Percentiles rank a stretch among this genome's conserved stretches.
phyloP scores from a whole-genome alignment of 2,888 invertebrate genomes.

The Chymomyza amoena region DNA sequence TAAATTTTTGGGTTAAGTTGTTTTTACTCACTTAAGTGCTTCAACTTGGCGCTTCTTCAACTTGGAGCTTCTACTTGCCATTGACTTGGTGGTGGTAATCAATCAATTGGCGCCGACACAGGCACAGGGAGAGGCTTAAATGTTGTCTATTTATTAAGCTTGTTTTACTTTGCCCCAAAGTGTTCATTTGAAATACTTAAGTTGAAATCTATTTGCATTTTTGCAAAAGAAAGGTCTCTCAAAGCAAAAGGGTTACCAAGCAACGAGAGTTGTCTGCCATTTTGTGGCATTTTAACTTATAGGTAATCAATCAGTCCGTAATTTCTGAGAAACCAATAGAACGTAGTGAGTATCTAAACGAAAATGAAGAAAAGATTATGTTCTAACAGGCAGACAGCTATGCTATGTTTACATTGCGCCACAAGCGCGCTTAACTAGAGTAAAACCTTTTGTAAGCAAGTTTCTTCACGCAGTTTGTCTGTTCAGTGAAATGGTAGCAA shows the following conservation, averaged over 20 bases:
- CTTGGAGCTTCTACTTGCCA: not conserved
- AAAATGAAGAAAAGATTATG: no score
- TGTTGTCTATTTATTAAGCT: slow-evolving; percentile 20
- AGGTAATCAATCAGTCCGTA: not conserved
- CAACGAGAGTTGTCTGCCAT: not conserved
- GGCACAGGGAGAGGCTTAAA: not conserved
- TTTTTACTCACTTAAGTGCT: slow-evolving; percentile 18
- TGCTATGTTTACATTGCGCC: no score
- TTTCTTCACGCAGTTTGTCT: no score
- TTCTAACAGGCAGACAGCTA: no score
- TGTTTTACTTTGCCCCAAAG: slow-evolving; percentile 34
- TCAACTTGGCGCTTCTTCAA: not conserved
- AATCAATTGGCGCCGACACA: slow-evolving; percentile 41
- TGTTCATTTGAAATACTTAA: slow-evolving; percentile 39
- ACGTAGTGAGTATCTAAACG: no score
- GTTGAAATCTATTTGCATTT: slow-evolving; percentile 45
- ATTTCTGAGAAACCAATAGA: not conserved
- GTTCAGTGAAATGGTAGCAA: no score
- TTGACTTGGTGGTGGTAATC: slow-evolving; percentile 36
- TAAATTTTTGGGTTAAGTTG: slow-evolving; percentile 46
- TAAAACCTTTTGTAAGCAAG: no score
- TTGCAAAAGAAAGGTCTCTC: not conserved
- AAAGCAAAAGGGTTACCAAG: not conserved
- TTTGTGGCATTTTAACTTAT: not conserved
- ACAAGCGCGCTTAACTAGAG: no score